Conservation (phyloP, 2,888 invertebrate species). For the Syrphus vitripennis region DNA sequence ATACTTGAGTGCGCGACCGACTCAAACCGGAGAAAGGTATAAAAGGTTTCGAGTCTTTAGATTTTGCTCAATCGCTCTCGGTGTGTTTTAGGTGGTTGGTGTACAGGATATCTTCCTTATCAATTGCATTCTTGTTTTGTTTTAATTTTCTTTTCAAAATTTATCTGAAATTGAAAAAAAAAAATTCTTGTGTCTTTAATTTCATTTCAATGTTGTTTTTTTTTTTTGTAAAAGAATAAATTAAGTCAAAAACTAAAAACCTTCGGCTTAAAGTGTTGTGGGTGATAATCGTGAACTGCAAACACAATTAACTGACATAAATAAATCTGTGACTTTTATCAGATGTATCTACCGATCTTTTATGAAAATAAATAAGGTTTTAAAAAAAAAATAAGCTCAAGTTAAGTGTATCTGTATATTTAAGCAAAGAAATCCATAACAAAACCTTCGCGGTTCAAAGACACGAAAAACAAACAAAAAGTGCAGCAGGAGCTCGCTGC, state of each 20-base stretch:
- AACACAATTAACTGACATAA: constrained; percentile 55
- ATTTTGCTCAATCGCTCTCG: constrained; percentile 64
- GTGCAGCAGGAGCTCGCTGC: constrained; percentile 57
- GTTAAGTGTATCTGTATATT: constrained; percentile 18
- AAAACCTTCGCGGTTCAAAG: constrained; percentile 60
- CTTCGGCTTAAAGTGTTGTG: constrained; percentile 27
- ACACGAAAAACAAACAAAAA: constrained; percentile 47
- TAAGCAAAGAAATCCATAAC: constrained; percentile 29
- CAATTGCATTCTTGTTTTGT: constrained; percentile 36
- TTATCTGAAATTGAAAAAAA: constrained; percentile 17
- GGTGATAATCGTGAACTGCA: constrained; percentile 61
- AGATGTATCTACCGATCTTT: background rate
- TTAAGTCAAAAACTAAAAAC: background rate
- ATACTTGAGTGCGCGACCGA: constrained; percentile 48
- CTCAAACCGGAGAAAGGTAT: constrained; percentile 67
- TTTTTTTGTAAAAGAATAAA: background rate
- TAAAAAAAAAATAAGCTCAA: constrained; percentile 13
- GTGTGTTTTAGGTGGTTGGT: constrained; percentile 45
- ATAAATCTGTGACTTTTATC: constrained; percentile 45
- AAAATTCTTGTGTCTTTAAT: background rate
- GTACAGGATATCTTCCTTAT: constrained; percentile 35
- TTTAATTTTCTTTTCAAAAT: background rate
- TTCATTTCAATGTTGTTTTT: background rate
- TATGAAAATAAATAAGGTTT: background rate
- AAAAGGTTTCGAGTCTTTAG: constrained; percentile 67